Conservation (phyloP, 2,113 vertebrate species). For the Pygoscelis antarcticus region DNA sequence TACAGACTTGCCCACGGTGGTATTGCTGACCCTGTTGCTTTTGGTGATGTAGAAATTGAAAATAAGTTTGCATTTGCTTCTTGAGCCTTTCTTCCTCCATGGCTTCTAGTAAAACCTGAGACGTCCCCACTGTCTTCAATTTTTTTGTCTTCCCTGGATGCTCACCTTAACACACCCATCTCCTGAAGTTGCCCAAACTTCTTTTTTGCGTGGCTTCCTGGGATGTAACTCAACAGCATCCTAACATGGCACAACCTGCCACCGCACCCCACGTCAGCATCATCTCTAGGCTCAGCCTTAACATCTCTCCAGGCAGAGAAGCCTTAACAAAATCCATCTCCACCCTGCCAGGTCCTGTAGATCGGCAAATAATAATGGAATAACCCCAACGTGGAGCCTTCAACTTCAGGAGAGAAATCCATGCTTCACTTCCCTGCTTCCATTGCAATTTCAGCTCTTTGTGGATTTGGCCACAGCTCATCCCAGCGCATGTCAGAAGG, state of each 20-base stretch:
- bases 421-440: not conserved
- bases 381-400: not conserved
- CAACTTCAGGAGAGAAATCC: not conserved
- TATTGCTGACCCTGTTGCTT: not conserved
- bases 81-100: not conserved
- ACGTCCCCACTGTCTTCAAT: fast-evolving
- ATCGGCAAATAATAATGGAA: not conserved
- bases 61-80: not conserved
- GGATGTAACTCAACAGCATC: not conserved
- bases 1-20: not conserved
- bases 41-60: not conserved
- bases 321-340: not conserved
- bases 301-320: not conserved
- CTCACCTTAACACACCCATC: no score
- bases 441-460: not conserved
- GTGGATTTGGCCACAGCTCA: not conserved
- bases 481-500: not conserved
- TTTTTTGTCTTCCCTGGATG: not conserved
- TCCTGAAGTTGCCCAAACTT: not conserved
- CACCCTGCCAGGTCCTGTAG: not conserved
- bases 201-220: not conserved
- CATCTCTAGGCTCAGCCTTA: not conserved
- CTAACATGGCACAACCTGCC: not conserved
- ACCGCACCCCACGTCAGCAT: fast-evolving
- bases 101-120: not conserved